These are phyloP conservation scores for Atopsyche davidsoni DNA, from an alignment of 1,140 invertebrate genomes.

Conservation along the genomic window DNA sequence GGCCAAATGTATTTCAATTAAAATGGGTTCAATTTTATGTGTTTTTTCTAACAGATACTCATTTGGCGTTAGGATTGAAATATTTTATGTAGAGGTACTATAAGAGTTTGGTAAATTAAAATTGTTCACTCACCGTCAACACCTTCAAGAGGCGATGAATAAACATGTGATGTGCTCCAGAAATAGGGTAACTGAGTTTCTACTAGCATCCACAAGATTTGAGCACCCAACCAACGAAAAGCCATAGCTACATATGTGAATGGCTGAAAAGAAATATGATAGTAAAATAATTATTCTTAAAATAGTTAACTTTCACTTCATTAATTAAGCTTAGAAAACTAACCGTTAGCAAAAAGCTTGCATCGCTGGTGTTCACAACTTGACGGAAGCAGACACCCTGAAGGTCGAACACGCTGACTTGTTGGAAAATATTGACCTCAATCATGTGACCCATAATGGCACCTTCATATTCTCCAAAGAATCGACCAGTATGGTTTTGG, in stretches of 20 bases:
- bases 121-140: slow-evolving; percentile 14
- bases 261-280: slow-evolving; percentile 42
- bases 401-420: slow-evolving; percentile 77
- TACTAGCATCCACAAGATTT: slow-evolving; percentile 37
- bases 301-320: too few species aligned
- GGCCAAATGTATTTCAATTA: too few species aligned
- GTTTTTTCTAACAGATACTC: too few species aligned
- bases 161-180: slow-evolving; percentile 8
- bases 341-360: slow-evolving; percentile 38
- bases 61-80: too few species aligned
- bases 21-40: too few species aligned
- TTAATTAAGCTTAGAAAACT: slow-evolving; percentile 17
- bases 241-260: slow-evolving; percentile 32
- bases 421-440: slow-evolving; percentile 64
- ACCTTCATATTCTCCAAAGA: slow-evolving; percentile 80
- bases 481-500: slow-evolving; percentile 64
- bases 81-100: too few species aligned
- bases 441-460: slow-evolving; percentile 75
- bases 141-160: slow-evolving; percentile 16
- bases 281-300: too few species aligned
- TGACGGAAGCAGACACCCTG: slow-evolving; percentile 67
- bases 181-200: slow-evolving; percentile 34
- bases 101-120: too few species aligned
- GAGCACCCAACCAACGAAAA: slow-evolving; percentile 37
- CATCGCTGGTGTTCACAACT: slow-evolving; percentile 35